Conservation (phyloP, 2,888 invertebrate genomes). For the Ennomos fuscantarius region DNA sequence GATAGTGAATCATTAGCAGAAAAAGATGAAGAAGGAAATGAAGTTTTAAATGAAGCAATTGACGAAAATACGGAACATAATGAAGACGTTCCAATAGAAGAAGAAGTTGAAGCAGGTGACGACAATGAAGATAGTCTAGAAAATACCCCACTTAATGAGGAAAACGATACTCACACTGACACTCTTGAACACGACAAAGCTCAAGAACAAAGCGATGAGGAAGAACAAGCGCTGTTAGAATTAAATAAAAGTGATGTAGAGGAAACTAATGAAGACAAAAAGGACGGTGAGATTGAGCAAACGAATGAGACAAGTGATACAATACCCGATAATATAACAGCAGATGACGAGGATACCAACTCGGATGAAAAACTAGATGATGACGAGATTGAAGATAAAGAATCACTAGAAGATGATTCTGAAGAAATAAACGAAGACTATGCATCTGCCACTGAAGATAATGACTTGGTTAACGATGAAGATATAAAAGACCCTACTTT, state of each 20-base stretch:
- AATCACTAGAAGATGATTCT: neutral
- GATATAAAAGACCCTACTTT: neutral
- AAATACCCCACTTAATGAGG: neutral
- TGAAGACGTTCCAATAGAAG: neutral
- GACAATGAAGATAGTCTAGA: neutral
- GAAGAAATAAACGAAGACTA: constrained; percentile 3
- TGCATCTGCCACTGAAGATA: constrained; percentile 1
- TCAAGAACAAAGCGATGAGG: neutral
- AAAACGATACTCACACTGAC: neutral
- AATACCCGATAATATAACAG: too few relatives aligned
- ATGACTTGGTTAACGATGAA: neutral
- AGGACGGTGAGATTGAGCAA: constrained; percentile 1
- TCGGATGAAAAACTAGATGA: neutral
- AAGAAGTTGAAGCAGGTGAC: neutral
- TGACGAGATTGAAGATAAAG: neutral
- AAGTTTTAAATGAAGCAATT: neutral
- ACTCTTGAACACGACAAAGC: neutral
- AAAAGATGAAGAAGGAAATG: neutral
- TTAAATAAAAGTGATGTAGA: constrained; percentile 1
- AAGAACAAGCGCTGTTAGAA: constrained; percentile 1
- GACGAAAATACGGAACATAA: neutral
- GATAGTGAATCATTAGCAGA: neutral
- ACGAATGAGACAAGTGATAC: neutral
- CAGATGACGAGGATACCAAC: too few relatives aligned
- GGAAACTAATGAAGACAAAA: neutral